A percentile compares a stretch with the other conserved stretches of the same genome.
phyloP scores from a whole-genome alignment of 2,888 invertebrate species.

The Stenurella melanura region DNA sequence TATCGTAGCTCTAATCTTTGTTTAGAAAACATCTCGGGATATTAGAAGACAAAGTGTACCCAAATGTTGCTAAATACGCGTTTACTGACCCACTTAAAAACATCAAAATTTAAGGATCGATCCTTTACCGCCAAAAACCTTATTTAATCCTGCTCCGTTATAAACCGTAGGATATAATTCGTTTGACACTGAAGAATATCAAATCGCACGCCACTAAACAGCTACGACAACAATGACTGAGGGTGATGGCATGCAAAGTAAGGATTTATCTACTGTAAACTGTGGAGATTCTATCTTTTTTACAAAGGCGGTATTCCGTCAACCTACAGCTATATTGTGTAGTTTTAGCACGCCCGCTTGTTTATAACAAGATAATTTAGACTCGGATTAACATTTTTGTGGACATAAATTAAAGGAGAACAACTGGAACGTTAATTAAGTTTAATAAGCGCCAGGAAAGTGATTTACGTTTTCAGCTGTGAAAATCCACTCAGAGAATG shows the following conservation, averaged over 20 bases:
- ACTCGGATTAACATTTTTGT: constrained; percentile 30
- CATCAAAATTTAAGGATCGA: neutral
- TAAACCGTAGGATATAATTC: constrained; percentile 24
- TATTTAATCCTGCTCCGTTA: constrained; percentile 16
- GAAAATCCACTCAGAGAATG: neutral
- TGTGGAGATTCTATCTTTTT: constrained; percentile 36
- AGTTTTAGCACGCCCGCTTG: constrained; percentile 21
- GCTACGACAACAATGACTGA: constrained; percentile 32
- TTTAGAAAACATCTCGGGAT: no score
- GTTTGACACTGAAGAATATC: constrained; percentile 26
- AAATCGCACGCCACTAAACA: constrained; percentile 28
- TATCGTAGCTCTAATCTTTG: no score
- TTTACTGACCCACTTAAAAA: neutral
- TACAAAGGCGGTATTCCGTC: constrained; percentile 23
- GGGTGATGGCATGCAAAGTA: constrained; percentile 31
- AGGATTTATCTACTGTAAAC: constrained; percentile 34
- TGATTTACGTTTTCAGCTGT: constrained; percentile 12
- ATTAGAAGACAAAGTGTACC: no score
- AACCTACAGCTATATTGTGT: constrained; percentile 24
- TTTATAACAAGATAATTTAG: constrained; percentile 34
- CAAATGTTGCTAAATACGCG: neutral
- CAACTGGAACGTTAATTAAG: constrained; percentile 4
- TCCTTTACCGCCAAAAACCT: neutral
- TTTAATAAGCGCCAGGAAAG: constrained; percentile 6
- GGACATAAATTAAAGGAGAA: constrained; percentile 24